Conservation (phyloP, 2,888 invertebrate species). For the Cyclophora albipunctata region DNA sequence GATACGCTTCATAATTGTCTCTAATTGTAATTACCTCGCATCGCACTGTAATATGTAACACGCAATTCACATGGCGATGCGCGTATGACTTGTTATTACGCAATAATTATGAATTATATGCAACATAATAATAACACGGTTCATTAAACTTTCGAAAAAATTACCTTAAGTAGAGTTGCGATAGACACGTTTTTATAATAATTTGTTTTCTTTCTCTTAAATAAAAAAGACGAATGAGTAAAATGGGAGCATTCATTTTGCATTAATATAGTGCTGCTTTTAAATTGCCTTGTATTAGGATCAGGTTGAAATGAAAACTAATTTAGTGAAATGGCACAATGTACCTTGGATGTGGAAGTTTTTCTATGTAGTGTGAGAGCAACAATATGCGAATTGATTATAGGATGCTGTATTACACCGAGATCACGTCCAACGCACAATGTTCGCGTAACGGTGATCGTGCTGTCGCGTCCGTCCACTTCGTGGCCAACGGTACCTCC, state of each 20-base stretch:
- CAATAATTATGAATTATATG: slow-evolving; percentile 27
- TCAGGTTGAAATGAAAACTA: slow-evolving; percentile 17
- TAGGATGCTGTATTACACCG: slow-evolving; percentile 38
- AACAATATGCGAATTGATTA: slow-evolving; percentile 43
- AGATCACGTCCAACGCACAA: slow-evolving; percentile 56
- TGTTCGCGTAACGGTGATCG: slow-evolving; percentile 50
- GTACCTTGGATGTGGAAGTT: slow-evolving; percentile 12
- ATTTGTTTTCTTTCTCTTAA: no score
- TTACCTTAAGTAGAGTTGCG: no score
- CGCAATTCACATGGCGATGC: slow-evolving; percentile 28
- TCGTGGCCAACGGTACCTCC: slow-evolving; percentile 46
- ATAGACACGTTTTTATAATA: no score
- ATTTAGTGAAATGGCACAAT: slow-evolving; percentile 17
- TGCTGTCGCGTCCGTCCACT: slow-evolving; percentile 37
- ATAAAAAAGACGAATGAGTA: no score
- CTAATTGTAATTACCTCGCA: slow-evolving; percentile 41
- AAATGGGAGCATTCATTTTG: no score
- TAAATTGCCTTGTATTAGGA: slow-evolving; percentile 7
- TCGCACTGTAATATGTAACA: slow-evolving; percentile 31
- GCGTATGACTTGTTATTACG: slow-evolving; percentile 33
- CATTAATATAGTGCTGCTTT: background rate
- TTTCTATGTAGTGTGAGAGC: slow-evolving; percentile 7
- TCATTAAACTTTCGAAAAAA: slow-evolving; percentile 16
- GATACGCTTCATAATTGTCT: slow-evolving; percentile 45
- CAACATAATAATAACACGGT: slow-evolving; percentile 17